Evolutionary conservation across 2,113 vertebrate species (phyloP).

Genomic region (Tyto alba): DNA sequence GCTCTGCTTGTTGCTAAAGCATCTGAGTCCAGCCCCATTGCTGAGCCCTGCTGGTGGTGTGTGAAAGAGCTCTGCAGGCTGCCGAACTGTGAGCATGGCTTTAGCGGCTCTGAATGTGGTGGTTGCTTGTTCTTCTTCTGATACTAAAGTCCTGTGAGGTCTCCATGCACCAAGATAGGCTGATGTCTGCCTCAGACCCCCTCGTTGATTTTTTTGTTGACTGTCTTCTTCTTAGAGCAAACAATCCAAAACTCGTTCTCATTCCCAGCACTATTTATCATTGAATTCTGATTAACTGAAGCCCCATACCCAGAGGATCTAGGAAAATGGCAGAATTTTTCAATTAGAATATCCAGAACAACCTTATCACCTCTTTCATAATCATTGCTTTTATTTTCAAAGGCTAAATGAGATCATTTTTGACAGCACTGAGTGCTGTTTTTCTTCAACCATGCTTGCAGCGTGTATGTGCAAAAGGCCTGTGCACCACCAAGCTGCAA

Average conservation of each 20-base stretch:
- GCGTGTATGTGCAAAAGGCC: not conserved
- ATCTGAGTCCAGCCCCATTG: not conserved
- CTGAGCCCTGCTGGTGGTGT: not conserved
- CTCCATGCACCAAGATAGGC: not conserved
- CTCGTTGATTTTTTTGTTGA: not conserved
- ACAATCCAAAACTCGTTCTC: not conserved
- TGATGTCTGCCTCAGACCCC: not conserved
- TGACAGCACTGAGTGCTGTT: not conserved
- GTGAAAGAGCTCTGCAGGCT: not conserved
- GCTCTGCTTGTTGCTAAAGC: not conserved
- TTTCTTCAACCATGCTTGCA: not conserved
- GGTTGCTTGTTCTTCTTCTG: not conserved
- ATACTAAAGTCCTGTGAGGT: not conserved
- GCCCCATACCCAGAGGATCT: not conserved
- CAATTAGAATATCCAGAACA: not conserved
- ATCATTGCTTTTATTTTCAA: conserved; percentile 13
- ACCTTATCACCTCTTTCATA: conserved; percentile 1
- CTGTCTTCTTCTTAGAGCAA: not conserved
- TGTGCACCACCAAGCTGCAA: not conserved
- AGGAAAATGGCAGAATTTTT: not conserved
- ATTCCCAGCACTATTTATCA: not conserved
- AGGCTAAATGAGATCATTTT: conserved; percentile 28
- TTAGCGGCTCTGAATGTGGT: not conserved
- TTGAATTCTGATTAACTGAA: not conserved
- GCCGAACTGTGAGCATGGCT: not conserved